Percentiles rank a stretch among this genome's conserved stretches.
These are phyloP conservation scores for Xylocopa sonorina DNA, from an alignment of 1,140 invertebrate genomes.

Conservation along the genomic window DNA sequence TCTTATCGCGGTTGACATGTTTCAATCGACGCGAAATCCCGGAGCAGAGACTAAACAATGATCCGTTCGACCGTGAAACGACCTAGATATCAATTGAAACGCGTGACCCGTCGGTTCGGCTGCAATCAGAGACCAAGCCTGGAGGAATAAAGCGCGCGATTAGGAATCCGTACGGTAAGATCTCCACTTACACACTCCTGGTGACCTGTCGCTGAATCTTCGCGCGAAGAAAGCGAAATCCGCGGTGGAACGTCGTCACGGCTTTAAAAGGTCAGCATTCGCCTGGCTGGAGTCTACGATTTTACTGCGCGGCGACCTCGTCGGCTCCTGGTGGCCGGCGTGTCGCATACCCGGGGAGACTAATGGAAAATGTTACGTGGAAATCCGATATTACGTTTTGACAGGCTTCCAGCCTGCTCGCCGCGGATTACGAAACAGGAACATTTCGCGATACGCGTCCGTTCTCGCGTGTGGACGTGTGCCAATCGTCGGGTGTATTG, in stretches of 20 bases:
- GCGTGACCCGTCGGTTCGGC: too few species aligned
- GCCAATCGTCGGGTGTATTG: too few species aligned
- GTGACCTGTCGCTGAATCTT: background rate
- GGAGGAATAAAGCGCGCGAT: background rate
- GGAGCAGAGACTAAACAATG: too few species aligned
- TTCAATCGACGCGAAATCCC: too few species aligned
- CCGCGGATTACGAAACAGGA: slow-evolving; percentile 24
- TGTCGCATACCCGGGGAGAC: background rate
- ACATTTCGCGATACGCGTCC: slow-evolving; percentile 4
- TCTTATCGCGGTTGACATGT: too few species aligned
- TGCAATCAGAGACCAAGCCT: too few species aligned
- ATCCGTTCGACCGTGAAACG: too few species aligned
- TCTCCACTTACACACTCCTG: background rate
- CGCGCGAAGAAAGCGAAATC: slow-evolving; percentile 3
- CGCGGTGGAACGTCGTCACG: background rate
- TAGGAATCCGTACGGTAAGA: background rate
- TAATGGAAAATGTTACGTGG: slow-evolving; percentile 31
- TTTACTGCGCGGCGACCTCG: background rate
- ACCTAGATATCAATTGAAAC: too few species aligned
- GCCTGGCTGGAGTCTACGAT: background rate
- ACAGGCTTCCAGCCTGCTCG: background rate
- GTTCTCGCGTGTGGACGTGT: background rate
- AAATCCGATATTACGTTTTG: slow-evolving; percentile 36
- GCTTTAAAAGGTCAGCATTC: background rate
- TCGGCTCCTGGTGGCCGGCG: background rate